Conservation (phyloP, 2,888 invertebrate genomes). For the Pinctada fucata region DNA sequence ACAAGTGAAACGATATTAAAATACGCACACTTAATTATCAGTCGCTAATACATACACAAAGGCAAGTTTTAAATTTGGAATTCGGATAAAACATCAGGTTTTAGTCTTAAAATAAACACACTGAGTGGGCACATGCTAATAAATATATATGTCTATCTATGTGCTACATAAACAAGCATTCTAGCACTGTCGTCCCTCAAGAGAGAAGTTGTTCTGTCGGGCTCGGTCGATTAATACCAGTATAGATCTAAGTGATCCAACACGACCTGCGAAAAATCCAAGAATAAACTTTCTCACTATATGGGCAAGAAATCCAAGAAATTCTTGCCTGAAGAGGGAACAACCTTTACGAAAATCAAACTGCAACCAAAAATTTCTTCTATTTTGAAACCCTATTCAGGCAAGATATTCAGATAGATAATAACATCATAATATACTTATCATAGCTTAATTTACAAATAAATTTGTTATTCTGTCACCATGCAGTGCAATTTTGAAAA, state of each 20-base stretch:
- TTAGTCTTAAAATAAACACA: too few relatives aligned
- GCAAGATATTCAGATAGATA: too few relatives aligned
- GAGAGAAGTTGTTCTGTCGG: neutral
- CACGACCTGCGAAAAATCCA: constrained; percentile 60
- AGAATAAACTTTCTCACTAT: neutral
- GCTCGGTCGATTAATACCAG: constrained; percentile 57
- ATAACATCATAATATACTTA: too few relatives aligned
- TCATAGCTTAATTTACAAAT: too few relatives aligned
- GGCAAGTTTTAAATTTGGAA: neutral
- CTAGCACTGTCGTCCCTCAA: constrained; percentile 3
- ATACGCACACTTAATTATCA: neutral
- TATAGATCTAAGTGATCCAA: constrained; percentile 70
- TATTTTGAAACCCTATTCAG: too few relatives aligned
- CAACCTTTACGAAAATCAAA: neutral
- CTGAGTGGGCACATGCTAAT: neutral
- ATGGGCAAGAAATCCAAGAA: neutral
- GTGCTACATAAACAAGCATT: neutral
- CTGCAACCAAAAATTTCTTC: neutral
- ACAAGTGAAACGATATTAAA: neutral
- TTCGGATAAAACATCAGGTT: too few relatives aligned
- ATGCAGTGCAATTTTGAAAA: too few relatives aligned
- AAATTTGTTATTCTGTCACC: too few relatives aligned
- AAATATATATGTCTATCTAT: constrained; percentile 7
- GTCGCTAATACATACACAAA: neutral
- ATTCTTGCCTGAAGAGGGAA: neutral